phyloP scores from a whole-genome alignment of 1,140 invertebrate genomes.

The Argopecten irradians region DNA sequence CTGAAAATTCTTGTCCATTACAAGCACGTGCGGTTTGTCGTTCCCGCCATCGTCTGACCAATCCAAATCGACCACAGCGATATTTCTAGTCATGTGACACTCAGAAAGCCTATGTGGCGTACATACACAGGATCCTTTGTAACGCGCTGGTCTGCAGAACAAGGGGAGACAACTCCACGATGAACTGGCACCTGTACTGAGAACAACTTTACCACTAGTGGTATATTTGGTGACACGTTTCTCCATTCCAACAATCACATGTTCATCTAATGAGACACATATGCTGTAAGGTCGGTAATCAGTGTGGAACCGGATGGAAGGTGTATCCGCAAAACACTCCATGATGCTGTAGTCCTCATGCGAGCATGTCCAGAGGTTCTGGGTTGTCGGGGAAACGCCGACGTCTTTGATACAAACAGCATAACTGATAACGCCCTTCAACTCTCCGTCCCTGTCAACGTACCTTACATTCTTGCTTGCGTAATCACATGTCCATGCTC shows the following conservation, averaged over 20 bases:
- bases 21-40: background rate
- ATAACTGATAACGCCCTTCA: background rate
- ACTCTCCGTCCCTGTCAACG: background rate
- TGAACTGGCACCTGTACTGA: background rate
- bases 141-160: background rate
- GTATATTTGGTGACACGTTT: slow-evolving; percentile 2
- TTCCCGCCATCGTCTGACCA: background rate
- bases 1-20: background rate
- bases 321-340: background rate
- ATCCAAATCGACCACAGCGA: slow-evolving; percentile 8
- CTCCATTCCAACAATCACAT: background rate
- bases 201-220: background rate
- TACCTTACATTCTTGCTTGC: background rate
- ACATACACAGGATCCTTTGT: background rate
- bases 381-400: background rate
- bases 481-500: background rate
- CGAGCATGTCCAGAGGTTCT: background rate
- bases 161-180: background rate
- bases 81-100: background rate
- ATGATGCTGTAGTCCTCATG: background rate
- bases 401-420: background rate
- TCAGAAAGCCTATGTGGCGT: background rate
- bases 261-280: background rate
- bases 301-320: background rate
- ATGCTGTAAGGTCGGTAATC: background rate